Evolutionary conservation across 2,113 vertebrate genomes (phyloP).

Genomic region (Rhea pennata): DNA sequence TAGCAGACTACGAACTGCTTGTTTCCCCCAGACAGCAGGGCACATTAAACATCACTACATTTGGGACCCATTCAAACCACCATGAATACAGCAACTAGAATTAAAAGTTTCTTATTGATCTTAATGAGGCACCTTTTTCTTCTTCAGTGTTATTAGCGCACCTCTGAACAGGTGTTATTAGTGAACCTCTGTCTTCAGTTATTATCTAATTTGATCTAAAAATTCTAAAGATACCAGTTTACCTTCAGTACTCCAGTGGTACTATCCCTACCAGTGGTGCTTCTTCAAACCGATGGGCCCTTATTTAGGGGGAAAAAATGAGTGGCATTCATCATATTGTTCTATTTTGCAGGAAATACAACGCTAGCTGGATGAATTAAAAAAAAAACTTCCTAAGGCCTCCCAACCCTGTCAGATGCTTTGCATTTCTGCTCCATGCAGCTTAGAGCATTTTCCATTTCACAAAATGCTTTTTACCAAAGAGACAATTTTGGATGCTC

Average conservation of each 20-base stretch:
- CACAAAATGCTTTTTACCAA: not conserved
- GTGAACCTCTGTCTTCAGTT: not conserved
- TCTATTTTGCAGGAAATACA: not conserved
- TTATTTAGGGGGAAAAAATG: not conserved
- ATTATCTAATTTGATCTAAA: not conserved
- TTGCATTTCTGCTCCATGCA: not conserved
- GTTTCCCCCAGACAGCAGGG: not conserved
- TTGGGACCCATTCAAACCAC: not conserved
- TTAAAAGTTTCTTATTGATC: not conserved
- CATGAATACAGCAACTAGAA: not conserved
- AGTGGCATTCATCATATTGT: not conserved
- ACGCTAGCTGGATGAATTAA: accelerated
- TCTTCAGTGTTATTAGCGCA: not conserved
- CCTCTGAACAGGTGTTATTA: not conserved
- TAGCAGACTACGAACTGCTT: not conserved
- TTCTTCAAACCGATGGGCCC: not conserved
- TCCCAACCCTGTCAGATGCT: not conserved
- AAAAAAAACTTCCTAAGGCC: not conserved
- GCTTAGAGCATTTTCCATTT: not conserved
- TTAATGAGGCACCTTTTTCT: not conserved
- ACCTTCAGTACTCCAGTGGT: not conserved
- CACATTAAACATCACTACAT: not conserved
- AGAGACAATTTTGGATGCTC: not conserved
- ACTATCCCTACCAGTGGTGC: not conserved
- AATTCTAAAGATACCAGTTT: not conserved